Evolutionary conservation across 2,797 vertebrate species (phyloP).

Genomic region (Megaceryle alcyon): DNA sequence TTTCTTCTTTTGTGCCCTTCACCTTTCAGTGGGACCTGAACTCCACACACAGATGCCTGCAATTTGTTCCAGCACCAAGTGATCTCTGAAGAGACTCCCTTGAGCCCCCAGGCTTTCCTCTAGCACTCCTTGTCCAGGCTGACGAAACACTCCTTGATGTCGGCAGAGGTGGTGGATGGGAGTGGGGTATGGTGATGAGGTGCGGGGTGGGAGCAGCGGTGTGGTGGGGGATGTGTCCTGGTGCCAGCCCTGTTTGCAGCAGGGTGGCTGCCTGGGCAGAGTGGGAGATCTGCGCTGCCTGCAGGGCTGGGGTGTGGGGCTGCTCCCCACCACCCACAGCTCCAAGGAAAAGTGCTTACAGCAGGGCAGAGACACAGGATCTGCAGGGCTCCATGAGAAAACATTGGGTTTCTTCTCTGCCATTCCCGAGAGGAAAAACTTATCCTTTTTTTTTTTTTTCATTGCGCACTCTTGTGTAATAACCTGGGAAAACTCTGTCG

Average conservation of each 20-base stretch:
- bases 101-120: neutral
- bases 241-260: neutral
- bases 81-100: neutral
- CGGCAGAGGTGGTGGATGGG: neutral
- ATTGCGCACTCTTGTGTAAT: neutral
- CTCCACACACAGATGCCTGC: neutral
- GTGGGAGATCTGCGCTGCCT: neutral
- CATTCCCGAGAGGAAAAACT: neutral
- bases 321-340: neutral
- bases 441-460: no score
- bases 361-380: neutral
- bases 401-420: neutral
- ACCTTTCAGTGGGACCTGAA: slow-evolving; percentile 7
- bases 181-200: neutral
- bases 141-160: neutral
- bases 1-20: slow-evolving; percentile 19
- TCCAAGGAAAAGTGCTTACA: neutral
- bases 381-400: neutral
- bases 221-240: neutral
- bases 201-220: neutral
- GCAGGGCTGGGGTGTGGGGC: neutral
- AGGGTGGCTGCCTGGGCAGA: neutral
- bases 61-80: slow-evolving; percentile 46
- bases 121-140: neutral
- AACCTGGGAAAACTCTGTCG: neutral